phyloP scores from a whole-genome alignment of 1,140 invertebrate species.

The Spodoptera litura region DNA sequence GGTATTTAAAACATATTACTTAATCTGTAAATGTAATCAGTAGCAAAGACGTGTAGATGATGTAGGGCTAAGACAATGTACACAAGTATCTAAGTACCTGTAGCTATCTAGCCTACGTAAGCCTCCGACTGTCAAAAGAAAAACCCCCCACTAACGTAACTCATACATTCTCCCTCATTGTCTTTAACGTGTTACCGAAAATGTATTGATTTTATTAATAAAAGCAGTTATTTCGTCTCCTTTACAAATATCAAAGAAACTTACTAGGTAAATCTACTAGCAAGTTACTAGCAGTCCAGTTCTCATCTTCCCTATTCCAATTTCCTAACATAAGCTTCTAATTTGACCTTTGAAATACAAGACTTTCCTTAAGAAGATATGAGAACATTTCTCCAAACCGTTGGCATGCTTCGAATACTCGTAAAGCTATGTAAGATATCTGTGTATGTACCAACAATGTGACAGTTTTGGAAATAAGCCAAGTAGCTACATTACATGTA shows the following conservation, averaged over 20 bases:
- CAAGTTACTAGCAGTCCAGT: background rate
- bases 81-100: no score
- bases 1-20: background rate
- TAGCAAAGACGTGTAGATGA: no score
- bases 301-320: background rate
- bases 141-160: no score
- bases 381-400: slow-evolving; percentile 11
- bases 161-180: no score
- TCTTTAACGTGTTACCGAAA: no score
- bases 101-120: no score
- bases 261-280: no score
- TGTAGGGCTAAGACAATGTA: no score
- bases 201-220: no score
- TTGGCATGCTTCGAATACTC: slow-evolving; percentile 25
- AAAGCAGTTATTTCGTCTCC: no score
- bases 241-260: no score
- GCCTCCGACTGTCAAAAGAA: no score
- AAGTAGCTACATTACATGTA: slow-evolving; percentile 30
- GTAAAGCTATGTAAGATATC: slow-evolving; percentile 20
- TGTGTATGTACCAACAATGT: slow-evolving; percentile 10
- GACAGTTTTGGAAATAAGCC: slow-evolving; percentile 42
- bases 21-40: background rate
- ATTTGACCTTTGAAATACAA: background rate
- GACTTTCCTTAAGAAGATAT: slow-evolving; percentile 7
- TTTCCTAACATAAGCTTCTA: background rate